Base-by-base conservation (phyloP, 2,888 invertebrate species). In the Anthrax anthrax region DNA sequence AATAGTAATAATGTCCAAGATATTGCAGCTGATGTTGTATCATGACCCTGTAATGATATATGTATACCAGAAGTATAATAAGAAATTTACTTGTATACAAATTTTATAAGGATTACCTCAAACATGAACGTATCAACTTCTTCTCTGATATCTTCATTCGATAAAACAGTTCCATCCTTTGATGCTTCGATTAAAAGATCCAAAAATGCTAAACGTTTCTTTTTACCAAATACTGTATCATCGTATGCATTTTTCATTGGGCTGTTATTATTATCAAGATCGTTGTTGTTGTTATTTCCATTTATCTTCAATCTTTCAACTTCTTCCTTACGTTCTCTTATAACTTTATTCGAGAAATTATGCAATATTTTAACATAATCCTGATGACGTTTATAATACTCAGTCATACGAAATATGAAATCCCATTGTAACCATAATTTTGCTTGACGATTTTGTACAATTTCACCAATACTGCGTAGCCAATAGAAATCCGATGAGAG, bases 91-190 rank as follows among this genome's bases (percentile, higher is more conserved):
- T 23, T 23, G 23, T 6, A 23, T 23, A 6, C 5, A 23, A 23
- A 6, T 23, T 23, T 23, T 23, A 3, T 41, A 16, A 1, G 1
- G 37, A 10, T 12, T 18, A 46, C 77, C 62, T 75, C 77, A 61
- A 77, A 77, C 75, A 78, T 77, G 53, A 78, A 78, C 1, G 78
- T 78, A 46, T 78, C 77, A 6, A 78, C 77, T 63, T 78, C 78
- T 59, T 78, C 78, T 47, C 74, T 68, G 44, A 78, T 75, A 46
- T 69, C 68, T 52, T 67, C 67, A 44, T 68, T 65, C 0, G 63
- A 59, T 5, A 69, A 52, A 6, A 67, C 59, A 4, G 59, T 59
- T 6, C 77, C 78, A 44, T 65, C 61, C 43, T 71, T 71, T 53
- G 76, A 73, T 18, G 75, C 75, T 50, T 70, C 64, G 43, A 78